A percentile compares a stretch with the other conserved stretches of the same genome.
phyloP scores from a whole-genome alignment of 2,888 invertebrate species.

The Ypsolopha sequella region DNA sequence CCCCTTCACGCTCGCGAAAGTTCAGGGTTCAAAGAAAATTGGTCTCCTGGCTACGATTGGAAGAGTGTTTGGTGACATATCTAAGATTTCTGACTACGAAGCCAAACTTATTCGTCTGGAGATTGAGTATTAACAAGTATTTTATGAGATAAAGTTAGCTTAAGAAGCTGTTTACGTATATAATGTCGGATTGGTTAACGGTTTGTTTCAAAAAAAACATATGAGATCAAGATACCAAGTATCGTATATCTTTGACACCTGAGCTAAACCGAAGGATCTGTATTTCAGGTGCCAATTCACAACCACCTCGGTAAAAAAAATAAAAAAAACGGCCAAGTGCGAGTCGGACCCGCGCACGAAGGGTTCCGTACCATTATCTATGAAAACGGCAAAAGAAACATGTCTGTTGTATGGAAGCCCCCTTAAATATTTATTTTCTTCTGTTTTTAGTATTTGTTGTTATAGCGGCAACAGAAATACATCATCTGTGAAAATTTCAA shows the following conservation, averaged over 20 bases:
- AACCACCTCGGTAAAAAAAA: too few relatives aligned
- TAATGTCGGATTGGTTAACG: background rate
- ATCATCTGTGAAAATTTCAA: too few relatives aligned
- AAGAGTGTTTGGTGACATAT: slow-evolving; percentile 25
- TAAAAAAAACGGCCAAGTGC: too few relatives aligned
- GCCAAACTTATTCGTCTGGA: slow-evolving; percentile 40
- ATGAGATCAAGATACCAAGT: background rate
- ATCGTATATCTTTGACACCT: background rate
- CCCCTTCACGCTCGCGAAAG: slow-evolving; percentile 10
- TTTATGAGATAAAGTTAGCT: slow-evolving; percentile 61
- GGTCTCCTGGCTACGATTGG: slow-evolving; percentile 20
- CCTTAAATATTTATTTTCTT: too few relatives aligned
- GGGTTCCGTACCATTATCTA: too few relatives aligned
- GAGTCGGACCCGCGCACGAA: too few relatives aligned
- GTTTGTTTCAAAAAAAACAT: background rate
- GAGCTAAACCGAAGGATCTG: background rate
- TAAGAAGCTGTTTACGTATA: slow-evolving; percentile 43
- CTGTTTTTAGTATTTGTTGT: too few relatives aligned
- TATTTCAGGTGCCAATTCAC: background rate
- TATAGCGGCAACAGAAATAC: too few relatives aligned
- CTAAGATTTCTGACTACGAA: slow-evolving; percentile 26
- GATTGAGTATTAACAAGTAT: slow-evolving; percentile 63
- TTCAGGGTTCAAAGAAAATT: slow-evolving; percentile 9
- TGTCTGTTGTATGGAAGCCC: too few relatives aligned
- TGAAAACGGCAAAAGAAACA: too few relatives aligned